These are phyloP conservation scores for Trididemnum nubilum DNA, from an alignment of 23 tunicate genomes.

Conservation along the genomic window DNA sequence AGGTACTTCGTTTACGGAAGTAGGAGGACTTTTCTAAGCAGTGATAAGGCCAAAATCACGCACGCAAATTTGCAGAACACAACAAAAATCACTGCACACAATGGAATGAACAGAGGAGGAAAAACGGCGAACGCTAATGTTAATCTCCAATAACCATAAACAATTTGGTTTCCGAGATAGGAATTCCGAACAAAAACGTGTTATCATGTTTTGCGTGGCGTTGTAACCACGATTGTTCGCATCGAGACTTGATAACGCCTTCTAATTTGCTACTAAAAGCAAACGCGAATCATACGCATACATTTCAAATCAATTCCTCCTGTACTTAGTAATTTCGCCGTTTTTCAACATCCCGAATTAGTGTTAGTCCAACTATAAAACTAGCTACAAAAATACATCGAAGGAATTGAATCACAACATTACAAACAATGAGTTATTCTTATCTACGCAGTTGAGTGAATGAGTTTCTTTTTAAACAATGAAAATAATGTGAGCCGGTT, in stretches of 20 bases:
- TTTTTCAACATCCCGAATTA: background rate
- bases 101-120: slow-evolving; percentile 8
- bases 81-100: slow-evolving; percentile 24
- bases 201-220: too few relatives aligned
- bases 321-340: too few relatives aligned
- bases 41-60: slow-evolving; percentile 7
- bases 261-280: too few relatives aligned
- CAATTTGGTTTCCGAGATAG: too few relatives aligned
- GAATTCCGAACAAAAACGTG: too few relatives aligned
- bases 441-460: background rate
- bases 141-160: too few relatives aligned
- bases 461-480: background rate
- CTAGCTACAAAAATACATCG: slow-evolving; percentile 1
- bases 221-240: too few relatives aligned
- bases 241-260: too few relatives aligned
- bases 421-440: background rate
- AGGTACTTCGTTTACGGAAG: background rate
- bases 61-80: background rate
- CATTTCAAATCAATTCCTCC: too few relatives aligned
- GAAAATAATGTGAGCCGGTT: background rate
- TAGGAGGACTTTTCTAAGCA: too few relatives aligned
- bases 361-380: slow-evolving; percentile 16
- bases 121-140: background rate
- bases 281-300: too few relatives aligned
- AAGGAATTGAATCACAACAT: background rate